Base-by-base conservation (phyloP, 2,888 invertebrate species). In the Acrocera orbiculus region DNA sequence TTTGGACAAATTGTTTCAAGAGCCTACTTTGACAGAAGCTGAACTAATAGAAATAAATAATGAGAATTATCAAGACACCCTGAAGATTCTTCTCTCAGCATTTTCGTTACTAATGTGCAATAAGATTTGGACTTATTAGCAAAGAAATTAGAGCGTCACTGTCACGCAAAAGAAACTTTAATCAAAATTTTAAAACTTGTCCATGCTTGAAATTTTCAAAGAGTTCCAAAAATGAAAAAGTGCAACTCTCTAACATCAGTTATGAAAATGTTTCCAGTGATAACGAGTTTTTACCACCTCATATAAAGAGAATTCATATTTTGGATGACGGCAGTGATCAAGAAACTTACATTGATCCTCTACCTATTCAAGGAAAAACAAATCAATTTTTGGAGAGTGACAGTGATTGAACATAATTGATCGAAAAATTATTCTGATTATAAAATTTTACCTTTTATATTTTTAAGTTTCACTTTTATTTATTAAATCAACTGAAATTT, bases 11-110 rank as follows among this genome's bases (percentile, higher is more conserved):
- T 2, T 29, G 2, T 29, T 29, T 29, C 29, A 5, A 24, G 29
- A 29, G 16, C 17, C 29, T 29, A 16, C 17, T 9, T 16, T 16
- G 17, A 29, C 29, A 29, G 10, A 24, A 29, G 29, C 29, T 29
- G 17, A 29, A 15, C 29, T 29, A 29, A 29, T 29, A 16, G 29
- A 29, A 16, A 17, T 29, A 16, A 17, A 16, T 16, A 8, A 29
- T 16, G 7, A 16, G 8, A 2, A 11, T 16, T 16, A 15, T 16
- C 10, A 29, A 29, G 16, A 17, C 29, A 13, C n/a, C n/a, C 25
- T 8, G 25, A 25, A 25, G 25, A 25, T 7, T 25, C n/a, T 25
- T 2, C 25, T 25, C 13, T 10, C 25, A 25, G 13, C 13, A 25
- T 25, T 2, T 25, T 13, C 25, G 8, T 25, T 13, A 25, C 25